Conservation (phyloP, 2,888 invertebrate genomes). For the Lasius fuliginosus region DNA sequence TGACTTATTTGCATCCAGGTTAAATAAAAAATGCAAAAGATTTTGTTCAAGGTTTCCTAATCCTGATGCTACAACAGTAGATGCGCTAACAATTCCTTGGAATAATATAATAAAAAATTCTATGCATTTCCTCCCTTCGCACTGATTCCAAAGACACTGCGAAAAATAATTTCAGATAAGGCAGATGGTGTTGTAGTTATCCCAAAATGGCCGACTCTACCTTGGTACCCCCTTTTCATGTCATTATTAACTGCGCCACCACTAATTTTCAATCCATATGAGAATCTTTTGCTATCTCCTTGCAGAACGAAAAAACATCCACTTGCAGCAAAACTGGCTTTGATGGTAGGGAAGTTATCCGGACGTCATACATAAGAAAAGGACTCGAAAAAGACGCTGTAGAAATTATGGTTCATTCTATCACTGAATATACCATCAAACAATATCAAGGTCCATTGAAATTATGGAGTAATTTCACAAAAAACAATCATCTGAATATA, state of each 20-base stretch:
- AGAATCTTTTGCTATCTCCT: slow-evolving; percentile 11
- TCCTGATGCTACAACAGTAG: background rate
- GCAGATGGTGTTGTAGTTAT: too few relatives aligned
- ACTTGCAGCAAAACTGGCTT: too few relatives aligned
- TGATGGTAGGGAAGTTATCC: too few relatives aligned
- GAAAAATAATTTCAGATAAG: too few relatives aligned
- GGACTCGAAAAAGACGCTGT: too few relatives aligned
- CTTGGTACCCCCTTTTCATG: slow-evolving; percentile 66
- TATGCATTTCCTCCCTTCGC: too few relatives aligned
- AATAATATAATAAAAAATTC: too few relatives aligned
- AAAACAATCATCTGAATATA: too few relatives aligned
- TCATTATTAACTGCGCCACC: slow-evolving; percentile 48
- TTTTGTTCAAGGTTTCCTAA: slow-evolving; percentile 10
- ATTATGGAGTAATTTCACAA: slow-evolving; percentile 17
- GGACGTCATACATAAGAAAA: too few relatives aligned
- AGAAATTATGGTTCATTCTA: too few relatives aligned
- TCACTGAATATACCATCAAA: background rate
- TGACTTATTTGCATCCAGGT: slow-evolving; percentile 17
- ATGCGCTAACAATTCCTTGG: slow-evolving; percentile 7
- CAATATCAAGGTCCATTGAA: slow-evolving; percentile 47
- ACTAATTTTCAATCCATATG: background rate
- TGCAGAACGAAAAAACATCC: slow-evolving; percentile 10
- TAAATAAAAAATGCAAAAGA: slow-evolving; percentile 21
- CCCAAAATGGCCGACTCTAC: slow-evolving; percentile 53
- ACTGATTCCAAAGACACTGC: too few relatives aligned